Percentiles rank a stretch among this genome's conserved stretches.
These are phyloP conservation scores for Clamator glandarius DNA, from an alignment of 2,797 vertebrate species.

Conservation along the genomic window DNA sequence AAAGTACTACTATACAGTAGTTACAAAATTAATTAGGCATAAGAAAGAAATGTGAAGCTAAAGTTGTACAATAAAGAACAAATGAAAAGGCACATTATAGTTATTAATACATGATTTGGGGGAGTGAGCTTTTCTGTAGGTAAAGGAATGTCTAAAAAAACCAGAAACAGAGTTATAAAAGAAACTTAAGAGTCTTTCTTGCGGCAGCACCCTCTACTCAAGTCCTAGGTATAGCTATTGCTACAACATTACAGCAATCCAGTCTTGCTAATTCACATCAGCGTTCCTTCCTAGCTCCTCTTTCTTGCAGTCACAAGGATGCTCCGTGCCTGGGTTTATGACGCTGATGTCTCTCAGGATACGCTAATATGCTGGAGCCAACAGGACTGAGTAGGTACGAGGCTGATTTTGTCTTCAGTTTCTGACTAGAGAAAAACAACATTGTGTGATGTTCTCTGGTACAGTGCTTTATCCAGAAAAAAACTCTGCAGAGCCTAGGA, in stretches of 20 bases:
- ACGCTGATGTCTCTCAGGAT: background rate
- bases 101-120: background rate
- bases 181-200: no score
- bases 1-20: background rate
- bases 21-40: background rate
- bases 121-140: background rate
- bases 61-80: background rate
- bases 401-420: background rate
- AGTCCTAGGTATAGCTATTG: rapidly evolving
- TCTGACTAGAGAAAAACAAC: background rate
- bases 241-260: no score
- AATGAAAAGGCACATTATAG: background rate
- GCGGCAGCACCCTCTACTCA: background rate
- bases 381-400: background rate
- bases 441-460: background rate
- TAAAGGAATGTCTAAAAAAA: background rate
- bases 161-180: background rate
- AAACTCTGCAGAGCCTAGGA: background rate
- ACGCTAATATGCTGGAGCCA: background rate
- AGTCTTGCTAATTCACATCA: background rate
- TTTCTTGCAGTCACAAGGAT: background rate
- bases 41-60: background rate
- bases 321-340: background rate
- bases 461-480: background rate
- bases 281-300: background rate